phyloP scores from a whole-genome alignment of 2,888 invertebrate species.

The Pristionchus fissidentatus region DNA sequence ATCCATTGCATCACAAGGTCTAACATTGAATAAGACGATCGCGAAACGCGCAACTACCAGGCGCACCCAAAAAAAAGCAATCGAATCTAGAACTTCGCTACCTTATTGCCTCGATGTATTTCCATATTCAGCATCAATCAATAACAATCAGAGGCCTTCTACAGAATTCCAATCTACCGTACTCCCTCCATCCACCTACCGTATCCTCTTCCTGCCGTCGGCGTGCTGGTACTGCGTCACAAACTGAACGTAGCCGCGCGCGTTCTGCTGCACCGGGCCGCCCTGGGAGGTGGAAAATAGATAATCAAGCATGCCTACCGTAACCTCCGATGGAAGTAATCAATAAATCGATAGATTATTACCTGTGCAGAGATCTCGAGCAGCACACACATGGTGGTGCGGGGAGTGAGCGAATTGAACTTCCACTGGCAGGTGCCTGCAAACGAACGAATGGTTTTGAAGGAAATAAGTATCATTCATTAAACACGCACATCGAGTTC shows the following conservation, averaged over 20 bases:
- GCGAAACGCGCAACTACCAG: too few species aligned
- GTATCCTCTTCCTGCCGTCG: slow-evolving; percentile 83
- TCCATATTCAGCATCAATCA: too few species aligned
- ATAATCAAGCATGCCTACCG: neutral
- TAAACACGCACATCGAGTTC: neutral
- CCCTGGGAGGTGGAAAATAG: slow-evolving; percentile 81
- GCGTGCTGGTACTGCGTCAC: slow-evolving; percentile 98
- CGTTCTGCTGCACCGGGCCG: slow-evolving; percentile 85
- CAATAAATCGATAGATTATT: neutral
- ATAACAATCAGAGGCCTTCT: too few species aligned
- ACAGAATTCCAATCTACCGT: too few species aligned
- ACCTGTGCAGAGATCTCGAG: slow-evolving; percentile 91
- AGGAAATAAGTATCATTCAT: neutral
- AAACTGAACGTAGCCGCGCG: slow-evolving; percentile 95
- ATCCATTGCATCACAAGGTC: too few species aligned
- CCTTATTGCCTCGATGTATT: too few species aligned
- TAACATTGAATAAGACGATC: too few species aligned
- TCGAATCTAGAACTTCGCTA: too few species aligned
- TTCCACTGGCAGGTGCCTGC: slow-evolving; percentile 99
- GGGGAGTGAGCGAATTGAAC: slow-evolving; percentile 92
- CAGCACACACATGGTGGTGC: slow-evolving; percentile 92
- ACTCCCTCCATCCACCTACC: neutral
- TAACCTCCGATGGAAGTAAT: too few species aligned
- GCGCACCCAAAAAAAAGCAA: too few species aligned
- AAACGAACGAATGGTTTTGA: slow-evolving; percentile 76